phyloP scores from a whole-genome alignment of 2,888 invertebrate genomes.

The Tachina grossa region DNA sequence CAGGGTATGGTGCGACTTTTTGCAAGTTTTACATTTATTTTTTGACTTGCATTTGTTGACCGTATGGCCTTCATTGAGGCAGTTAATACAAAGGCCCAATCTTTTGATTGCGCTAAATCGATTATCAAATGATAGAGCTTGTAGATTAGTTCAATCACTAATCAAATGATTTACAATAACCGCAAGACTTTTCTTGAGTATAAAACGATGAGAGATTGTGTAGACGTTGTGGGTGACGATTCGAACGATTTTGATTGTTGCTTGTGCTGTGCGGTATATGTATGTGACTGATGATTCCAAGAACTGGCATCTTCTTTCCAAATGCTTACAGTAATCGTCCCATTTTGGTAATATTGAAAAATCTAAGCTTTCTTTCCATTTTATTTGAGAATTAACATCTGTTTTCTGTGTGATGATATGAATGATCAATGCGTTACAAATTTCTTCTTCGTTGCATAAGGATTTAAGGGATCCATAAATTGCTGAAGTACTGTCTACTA shows the following conservation, averaged over 20 bases:
- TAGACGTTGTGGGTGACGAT: not conserved
- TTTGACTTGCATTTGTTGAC: slow-evolving; percentile 47
- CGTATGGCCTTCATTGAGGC: slow-evolving; percentile 55
- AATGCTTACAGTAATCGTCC: slow-evolving; percentile 36
- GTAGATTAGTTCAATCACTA: not conserved
- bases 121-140: not conserved
- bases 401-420: too few species aligned
- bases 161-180: slow-evolving; percentile 35
- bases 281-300: slow-evolving; percentile 22
- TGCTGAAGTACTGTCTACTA: too few species aligned
- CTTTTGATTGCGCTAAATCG: slow-evolving; percentile 51
- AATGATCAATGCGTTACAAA: too few species aligned
- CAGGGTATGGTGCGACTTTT: slow-evolving; percentile 50
- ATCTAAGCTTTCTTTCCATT: slow-evolving; percentile 63
- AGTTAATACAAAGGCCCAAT: slow-evolving; percentile 62
- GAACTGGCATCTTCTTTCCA: slow-evolving; percentile 23
- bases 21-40: slow-evolving; percentile 43
- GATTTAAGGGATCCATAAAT: too few species aligned
- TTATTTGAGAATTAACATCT: slow-evolving; percentile 39
- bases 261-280: too few species aligned
- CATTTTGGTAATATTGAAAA: slow-evolving; percentile 51
- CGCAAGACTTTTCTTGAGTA: slow-evolving; percentile 26
- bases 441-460: too few species aligned
- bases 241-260: not conserved
- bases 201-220: slow-evolving; percentile 4